These are phyloP conservation scores for Diorhabda sublineata DNA, from an alignment of 1,140 invertebrate species.

Conservation along the genomic window DNA sequence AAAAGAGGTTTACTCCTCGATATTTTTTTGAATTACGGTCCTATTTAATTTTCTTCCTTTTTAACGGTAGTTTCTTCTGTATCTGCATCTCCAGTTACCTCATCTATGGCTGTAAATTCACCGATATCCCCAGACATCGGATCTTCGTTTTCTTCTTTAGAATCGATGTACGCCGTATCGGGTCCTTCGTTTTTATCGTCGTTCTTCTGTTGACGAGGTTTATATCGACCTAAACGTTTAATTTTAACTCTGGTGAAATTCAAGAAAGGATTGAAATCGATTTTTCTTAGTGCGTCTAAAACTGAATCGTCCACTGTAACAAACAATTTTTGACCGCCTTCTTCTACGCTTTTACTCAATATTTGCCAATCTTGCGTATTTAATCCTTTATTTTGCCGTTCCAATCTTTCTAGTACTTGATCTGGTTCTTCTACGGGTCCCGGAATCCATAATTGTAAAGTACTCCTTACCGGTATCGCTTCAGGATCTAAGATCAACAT, in stretches of 20 bases:
- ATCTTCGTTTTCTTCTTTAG: neutral
- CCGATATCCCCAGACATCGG: neutral
- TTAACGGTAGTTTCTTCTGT: neutral
- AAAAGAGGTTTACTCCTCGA: constrained; percentile 15
- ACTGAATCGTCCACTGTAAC: constrained; percentile 5
- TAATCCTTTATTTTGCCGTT: constrained; percentile 13
- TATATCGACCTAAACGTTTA: constrained; percentile 7
- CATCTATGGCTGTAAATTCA: neutral
- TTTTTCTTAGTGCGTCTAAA: constrained; percentile 7
- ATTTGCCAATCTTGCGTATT: constrained; percentile 10
- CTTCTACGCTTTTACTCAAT: neutral
- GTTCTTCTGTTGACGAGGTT: constrained; percentile 4
- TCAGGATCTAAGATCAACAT: constrained; percentile 3
- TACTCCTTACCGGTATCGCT: constrained; percentile 4
- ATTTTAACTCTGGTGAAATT: constrained; percentile 13
- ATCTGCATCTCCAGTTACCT: neutral
- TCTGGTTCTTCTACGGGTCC: constrained; percentile 4
- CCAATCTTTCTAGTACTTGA: constrained; percentile 10
- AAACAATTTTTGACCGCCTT: neutral
- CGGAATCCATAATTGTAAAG: constrained; percentile 7
- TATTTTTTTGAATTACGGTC: neutral
- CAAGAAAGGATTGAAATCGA: constrained; percentile 6
- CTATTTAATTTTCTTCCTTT: neutral
- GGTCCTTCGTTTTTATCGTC: neutral
- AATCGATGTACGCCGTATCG: neutral